Evolutionary conservation across 2,113 vertebrate species (phyloP).

Genomic region (Uria aalge): DNA sequence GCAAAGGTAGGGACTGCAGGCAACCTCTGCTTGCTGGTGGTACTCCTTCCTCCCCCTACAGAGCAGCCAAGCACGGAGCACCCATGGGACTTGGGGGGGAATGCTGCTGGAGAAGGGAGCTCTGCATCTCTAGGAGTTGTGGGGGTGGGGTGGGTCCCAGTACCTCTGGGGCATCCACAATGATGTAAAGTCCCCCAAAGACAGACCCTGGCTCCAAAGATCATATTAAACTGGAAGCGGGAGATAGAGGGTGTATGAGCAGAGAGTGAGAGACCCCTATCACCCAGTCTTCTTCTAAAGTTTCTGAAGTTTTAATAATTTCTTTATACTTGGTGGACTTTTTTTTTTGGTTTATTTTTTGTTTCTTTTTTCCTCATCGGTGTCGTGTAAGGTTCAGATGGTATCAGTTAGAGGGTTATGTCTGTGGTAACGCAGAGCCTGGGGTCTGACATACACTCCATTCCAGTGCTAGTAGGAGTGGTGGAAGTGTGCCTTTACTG

Average conservation of each 20-base stretch:
- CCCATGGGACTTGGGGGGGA: neutral
- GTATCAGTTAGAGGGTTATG: neutral
- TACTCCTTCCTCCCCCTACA: neutral
- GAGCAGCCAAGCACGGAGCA: rapidly evolving
- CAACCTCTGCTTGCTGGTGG: neutral
- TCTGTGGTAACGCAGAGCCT: neutral
- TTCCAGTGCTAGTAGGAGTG: neutral
- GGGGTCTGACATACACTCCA: rapidly evolving
- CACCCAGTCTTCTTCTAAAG: neutral
- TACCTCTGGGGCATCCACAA: neutral
- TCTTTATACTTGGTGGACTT: neutral
- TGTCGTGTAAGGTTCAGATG: neutral
- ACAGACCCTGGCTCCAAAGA: neutral
- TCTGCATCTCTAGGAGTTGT: neutral
- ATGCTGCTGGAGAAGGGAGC: neutral
- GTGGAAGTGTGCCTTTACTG: neutral
- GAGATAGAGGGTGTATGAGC: neutral
- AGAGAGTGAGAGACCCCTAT: neutral
- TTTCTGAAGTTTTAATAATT: neutral
- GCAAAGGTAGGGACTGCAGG: neutral
- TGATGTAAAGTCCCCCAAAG: neutral
- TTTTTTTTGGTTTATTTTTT: rapidly evolving
- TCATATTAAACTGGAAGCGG: neutral
- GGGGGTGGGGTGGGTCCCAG: neutral
- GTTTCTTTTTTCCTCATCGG: rapidly evolving